Evolutionary conservation across 2,888 invertebrate genomes (phyloP), one percentile per base, ranked within the genome.

Genomic region (Lomographa bimaculata): DNA sequence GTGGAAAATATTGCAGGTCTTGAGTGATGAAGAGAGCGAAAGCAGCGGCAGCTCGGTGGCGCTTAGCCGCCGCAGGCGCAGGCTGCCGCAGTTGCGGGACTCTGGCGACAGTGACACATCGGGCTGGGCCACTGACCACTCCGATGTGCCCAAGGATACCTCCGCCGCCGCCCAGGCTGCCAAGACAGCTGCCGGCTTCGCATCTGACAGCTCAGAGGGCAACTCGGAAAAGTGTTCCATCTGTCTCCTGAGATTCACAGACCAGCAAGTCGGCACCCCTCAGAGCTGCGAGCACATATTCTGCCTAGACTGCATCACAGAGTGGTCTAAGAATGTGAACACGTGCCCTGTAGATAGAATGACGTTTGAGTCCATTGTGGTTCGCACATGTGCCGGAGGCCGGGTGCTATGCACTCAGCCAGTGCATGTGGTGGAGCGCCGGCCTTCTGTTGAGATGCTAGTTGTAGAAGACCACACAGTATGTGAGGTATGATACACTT

Each of bases 281-380:
- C 94, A 95, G 64, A 91, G 92, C 9, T 98, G 98, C 81, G 96
- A 96, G 54, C 98, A 98, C 71, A 91, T 91, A 41, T 98, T 97
- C 79, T 98, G 98, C 75, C 90, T 95, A 19, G 94, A 95, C 55
- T 98, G 98, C 76, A 94, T 98, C 49, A 91, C 94, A 32, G 97
- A 97, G 73, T 98, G 98, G 98, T 94, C 97, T n/a, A 96, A 94
- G 90, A 97, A 96, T 89, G 94, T 97, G 23, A 97, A 97, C 70
- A 98, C 98, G 1, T 98, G 98, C 75, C 98, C 98, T 0, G 95
- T 97, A 18, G 98, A 98, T 79, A 91, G 97, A 20, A 92, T 93
- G 56, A 91, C 92, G 18, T 98, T 97, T 74, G 91, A 92, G 41
- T 83, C 91, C 23, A 96, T 98, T 46, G 81, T 95, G 35, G 96